phyloP scores from a whole-genome alignment of 2,888 invertebrate species.

The Idaea straminata region DNA sequence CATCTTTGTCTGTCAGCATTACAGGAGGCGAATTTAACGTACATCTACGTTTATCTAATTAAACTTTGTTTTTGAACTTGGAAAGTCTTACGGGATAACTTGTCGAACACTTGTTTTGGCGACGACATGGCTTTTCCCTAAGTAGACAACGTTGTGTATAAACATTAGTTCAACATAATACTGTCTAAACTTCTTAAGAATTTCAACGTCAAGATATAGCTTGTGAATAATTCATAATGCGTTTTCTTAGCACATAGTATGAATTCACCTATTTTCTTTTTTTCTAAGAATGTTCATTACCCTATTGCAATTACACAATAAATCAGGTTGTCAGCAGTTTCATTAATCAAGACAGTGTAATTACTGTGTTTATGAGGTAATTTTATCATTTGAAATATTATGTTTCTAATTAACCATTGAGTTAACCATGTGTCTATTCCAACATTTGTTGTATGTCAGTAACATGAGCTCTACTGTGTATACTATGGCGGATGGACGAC shows the following conservation, averaged over 20 bases:
- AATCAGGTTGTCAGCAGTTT: conserved; percentile 20
- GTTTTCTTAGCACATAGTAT: conserved; percentile 42
- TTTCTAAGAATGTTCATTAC: conserved; percentile 43
- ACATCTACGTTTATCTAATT: conserved; percentile 17
- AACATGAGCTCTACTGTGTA: not conserved
- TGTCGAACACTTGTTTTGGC: conserved; percentile 17
- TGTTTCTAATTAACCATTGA: not conserved
- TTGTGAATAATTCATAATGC: conserved; percentile 67
- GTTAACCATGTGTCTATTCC: not conserved
- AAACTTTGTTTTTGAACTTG: not conserved
- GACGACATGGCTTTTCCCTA: not conserved
- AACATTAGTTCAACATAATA: not conserved
- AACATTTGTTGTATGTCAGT: not conserved
- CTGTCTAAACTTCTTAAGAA: not conserved
- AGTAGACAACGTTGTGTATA: not conserved
- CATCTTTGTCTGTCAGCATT: conserved; percentile 29
- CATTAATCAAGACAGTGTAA: conserved; percentile 4
- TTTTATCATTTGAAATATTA: not conserved
- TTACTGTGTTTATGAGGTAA: not conserved
- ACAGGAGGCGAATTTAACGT: conserved; percentile 25
- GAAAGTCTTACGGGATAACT: not conserved
- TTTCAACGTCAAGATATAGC: conserved; percentile 26
- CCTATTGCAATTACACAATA: conserved; percentile 9
- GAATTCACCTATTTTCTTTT: conserved; percentile 55
- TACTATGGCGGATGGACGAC: conserved; percentile 11